Evolutionary conservation across 2,113 vertebrate species (phyloP), one percentile per base, ranked within the genome.

Genomic region (Brachypodius melanocephalos): DNA sequence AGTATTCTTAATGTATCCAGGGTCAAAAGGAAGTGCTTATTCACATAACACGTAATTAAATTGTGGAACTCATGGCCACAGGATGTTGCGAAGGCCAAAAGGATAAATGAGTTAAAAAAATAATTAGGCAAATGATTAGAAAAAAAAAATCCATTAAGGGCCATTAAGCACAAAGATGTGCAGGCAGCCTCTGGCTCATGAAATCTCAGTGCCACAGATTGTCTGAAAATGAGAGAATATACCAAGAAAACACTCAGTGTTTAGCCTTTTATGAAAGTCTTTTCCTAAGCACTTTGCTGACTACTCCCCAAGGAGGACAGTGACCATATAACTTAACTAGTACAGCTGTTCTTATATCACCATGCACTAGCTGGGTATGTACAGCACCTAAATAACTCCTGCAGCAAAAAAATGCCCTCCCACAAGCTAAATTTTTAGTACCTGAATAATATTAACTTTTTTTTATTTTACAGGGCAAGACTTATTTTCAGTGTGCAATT

Each of bases 61-160:
- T 96, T 82, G 66, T 91, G 76, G 46, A 90, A 84, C 54, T 94
- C 80, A 62, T 29, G 82, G 81, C 69, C 74, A 96, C 92, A 94
- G 95, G 93, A 96, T 96, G 96, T 89, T 96, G 90, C 0, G 71
- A 96, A 94, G 90, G 93, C 95, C 92, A 94, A 93, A 75, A 91
- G 90, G 96, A 96, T 96, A 95, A 95, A 96, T 48, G 90, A 96
- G 88, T 93, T 96, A 85, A 96, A 96, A 96, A 96, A 96, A 96
- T 90, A 93, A 96, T 96, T 95, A 96, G 95, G 88, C 88, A 96
- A 96, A 96, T 93, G 45, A 94, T 95, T 82, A 79, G 74, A 1
- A 61, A 61, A 86, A 88, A 90, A 88, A 85, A 14, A 87, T 87
- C 81, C 96, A 95, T 96, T 96, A 96, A 96, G 58, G 67, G 21